These are phyloP conservation scores for Hemaris fuciformis DNA, from an alignment of 2,888 invertebrate genomes.

Conservation along the genomic window DNA sequence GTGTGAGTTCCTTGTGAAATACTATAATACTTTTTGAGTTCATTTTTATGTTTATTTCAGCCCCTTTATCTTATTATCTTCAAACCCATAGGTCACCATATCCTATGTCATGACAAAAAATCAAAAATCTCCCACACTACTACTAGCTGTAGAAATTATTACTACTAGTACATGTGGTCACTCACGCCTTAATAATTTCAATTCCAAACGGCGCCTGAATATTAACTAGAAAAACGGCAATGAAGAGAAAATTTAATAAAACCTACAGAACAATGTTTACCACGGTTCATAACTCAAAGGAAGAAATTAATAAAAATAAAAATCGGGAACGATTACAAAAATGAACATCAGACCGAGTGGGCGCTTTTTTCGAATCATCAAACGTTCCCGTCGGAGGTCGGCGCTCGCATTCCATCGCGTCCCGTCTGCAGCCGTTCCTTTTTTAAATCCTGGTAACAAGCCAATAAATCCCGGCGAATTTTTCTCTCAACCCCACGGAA, in stretches of 20 bases:
- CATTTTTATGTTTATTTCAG: too few relatives aligned
- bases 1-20: too few relatives aligned
- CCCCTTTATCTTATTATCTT: too few relatives aligned
- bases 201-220: background rate
- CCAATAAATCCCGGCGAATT: conserved; percentile 80
- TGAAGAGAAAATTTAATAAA: conserved; percentile 15
- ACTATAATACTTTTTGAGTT: too few relatives aligned
- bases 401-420: conserved; percentile 59
- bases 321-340: conserved; percentile 64
- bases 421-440: conserved; percentile 64
- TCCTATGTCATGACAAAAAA: too few relatives aligned
- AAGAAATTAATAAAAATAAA: conserved; percentile 46
- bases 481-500: conserved; percentile 65
- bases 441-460: conserved; percentile 80
- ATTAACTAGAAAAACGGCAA: background rate
- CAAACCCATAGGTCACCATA: too few relatives aligned
- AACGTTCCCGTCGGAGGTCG: conserved; percentile 50
- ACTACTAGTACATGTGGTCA: too few relatives aligned
- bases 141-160: too few relatives aligned
- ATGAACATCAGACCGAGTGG: conserved; percentile 59
- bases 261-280: conserved; percentile 16
- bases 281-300: conserved; percentile 12
- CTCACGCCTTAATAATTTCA: too few relatives aligned
- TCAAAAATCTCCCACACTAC: too few relatives aligned
- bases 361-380: conserved; percentile 59